Percentiles rank a stretch among this genome's conserved stretches.
Conservation (phyloP, 2,888 invertebrate species). For the Eupithecia inturbata region DNA sequence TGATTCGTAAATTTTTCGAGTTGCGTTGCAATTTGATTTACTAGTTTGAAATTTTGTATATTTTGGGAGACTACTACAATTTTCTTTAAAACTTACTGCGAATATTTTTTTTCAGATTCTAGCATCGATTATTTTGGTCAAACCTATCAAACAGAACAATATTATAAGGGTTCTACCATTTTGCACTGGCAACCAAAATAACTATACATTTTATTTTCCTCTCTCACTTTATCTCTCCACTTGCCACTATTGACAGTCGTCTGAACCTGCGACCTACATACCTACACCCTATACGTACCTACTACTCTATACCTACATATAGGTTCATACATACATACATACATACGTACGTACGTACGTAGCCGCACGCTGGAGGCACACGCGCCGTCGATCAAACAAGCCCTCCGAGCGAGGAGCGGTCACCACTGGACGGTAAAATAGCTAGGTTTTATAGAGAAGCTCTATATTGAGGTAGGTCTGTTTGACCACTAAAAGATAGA, state of each 20-base stretch:
- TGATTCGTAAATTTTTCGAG: not conserved
- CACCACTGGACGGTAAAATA: constrained; percentile 11
- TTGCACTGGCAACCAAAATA: not conserved
- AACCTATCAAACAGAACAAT: not conserved
- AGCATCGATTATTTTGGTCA: not conserved
- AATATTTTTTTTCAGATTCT: not conserved
- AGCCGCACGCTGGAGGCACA: constrained; percentile 34
- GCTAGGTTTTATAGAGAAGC: not conserved
- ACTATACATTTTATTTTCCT: not conserved
- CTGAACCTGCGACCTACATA: constrained; percentile 28
- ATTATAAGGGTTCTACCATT: not conserved
- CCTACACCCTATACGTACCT: constrained; percentile 10
- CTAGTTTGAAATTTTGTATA: not conserved
- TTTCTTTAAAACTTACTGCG: not conserved
- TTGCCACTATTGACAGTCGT: not conserved
- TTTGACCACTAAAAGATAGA: not conserved
- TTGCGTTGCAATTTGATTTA: not conserved
- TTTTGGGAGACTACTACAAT: not conserved
- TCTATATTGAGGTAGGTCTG: not conserved
- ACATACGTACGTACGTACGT: not conserved
- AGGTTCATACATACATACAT: not conserved
- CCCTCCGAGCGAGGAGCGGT: constrained; percentile 3
- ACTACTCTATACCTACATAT: not conserved
- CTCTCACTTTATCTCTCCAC: not conserved
- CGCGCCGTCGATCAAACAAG: constrained; percentile 69